These are phyloP conservation scores for Drosophila persimilis DNA, from an alignment of 1,140 invertebrate genomes.

Conservation along the genomic window DNA sequence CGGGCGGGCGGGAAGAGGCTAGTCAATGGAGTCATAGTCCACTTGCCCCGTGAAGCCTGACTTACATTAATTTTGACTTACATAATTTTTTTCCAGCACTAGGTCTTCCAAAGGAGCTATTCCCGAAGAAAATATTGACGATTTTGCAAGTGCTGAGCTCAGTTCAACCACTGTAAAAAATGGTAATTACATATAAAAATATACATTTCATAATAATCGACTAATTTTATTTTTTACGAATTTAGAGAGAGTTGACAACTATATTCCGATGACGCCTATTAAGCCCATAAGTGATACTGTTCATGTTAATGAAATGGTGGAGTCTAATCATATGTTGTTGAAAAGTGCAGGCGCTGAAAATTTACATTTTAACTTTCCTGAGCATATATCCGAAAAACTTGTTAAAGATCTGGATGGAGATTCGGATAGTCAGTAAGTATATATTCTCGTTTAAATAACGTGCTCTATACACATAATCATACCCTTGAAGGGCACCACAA, in stretches of 20 bases:
- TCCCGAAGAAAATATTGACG: constrained; percentile 86
- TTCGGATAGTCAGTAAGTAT: constrained; percentile 59
- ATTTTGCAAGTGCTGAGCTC: constrained; percentile 44
- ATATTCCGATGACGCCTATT: constrained; percentile 64
- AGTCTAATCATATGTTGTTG: background rate
- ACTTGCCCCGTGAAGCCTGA: no score
- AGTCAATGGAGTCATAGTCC: no score
- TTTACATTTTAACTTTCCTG: constrained; percentile 55
- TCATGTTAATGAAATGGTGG: constrained; percentile 23
- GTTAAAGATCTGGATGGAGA: constrained; percentile 45
- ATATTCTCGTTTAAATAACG: background rate
- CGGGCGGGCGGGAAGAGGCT: no score
- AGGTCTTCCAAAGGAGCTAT: constrained; percentile 81
- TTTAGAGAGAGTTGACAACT: constrained; percentile 49
- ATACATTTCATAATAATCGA: no score
- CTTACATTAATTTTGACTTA: constrained; percentile 8
- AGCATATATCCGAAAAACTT: constrained; percentile 60
- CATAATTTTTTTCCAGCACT: constrained; percentile 30
- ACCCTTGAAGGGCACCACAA: no score
- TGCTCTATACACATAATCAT: no score
- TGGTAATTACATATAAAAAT: constrained; percentile 14
- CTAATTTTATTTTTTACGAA: constrained; percentile 9
- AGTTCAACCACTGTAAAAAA: constrained; percentile 36
- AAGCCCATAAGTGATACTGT: constrained; percentile 34
- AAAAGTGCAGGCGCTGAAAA: constrained; percentile 22